Evolutionary conservation across 2,797 vertebrate species (phyloP).

Genomic region (Leucoraja ocellata): DNA sequence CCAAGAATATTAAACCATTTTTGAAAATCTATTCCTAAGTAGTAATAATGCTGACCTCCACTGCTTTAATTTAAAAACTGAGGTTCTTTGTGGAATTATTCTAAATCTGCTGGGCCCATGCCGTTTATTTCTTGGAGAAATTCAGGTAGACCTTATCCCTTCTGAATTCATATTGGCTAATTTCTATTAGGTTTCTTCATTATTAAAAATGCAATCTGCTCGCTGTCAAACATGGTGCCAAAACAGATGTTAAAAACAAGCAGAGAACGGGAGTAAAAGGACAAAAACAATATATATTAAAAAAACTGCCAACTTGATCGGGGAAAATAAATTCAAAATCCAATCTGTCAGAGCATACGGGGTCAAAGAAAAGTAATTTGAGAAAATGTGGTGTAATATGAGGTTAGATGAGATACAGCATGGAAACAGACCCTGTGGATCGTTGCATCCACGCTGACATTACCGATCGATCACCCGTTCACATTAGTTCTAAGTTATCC

Average conservation of each 20-base stretch:
- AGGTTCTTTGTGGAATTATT: not conserved
- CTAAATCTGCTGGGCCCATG: not conserved
- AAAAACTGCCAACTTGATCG: not conserved
- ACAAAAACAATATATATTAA: not conserved
- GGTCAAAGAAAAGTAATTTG: not conserved
- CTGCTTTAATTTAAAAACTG: not conserved
- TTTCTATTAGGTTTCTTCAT: not conserved
- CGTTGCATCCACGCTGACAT: no score
- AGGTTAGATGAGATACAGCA: no score
- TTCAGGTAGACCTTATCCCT: not conserved
- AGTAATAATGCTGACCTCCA: not conserved
- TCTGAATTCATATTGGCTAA: not conserved
- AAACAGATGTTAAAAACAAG: not conserved
- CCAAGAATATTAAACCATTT: not conserved
- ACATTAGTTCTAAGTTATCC: no score
- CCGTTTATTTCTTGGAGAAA: not conserved
- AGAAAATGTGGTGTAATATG: not conserved
- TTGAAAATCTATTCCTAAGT: not conserved
- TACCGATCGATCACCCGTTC: no score
- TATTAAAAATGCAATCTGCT: not conserved
- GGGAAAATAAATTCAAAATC: not conserved
- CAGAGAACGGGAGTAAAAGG: not conserved
- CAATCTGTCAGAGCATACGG: not conserved
- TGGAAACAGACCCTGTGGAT: no score
- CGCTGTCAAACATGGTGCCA: constrained; percentile 3